Evolutionary conservation across 1,140 invertebrate species (phyloP).

Genomic region (Drosophila hydei): DNA sequence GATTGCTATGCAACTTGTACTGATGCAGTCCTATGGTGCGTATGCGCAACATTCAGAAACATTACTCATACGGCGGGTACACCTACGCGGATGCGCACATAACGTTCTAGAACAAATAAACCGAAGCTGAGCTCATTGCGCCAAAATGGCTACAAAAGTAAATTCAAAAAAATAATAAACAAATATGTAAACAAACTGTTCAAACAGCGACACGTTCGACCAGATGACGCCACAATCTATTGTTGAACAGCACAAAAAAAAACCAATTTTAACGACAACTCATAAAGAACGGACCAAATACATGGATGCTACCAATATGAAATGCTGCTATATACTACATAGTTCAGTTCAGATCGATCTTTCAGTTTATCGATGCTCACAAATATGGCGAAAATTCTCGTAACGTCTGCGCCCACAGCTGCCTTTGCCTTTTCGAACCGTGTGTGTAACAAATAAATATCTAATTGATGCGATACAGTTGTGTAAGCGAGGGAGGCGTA

Average conservation of each 20-base stretch:
- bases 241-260: constrained; percentile 15
- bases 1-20: constrained; percentile 52
- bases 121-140: constrained; percentile 55
- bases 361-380: constrained; percentile 14
- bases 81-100: constrained; percentile 44
- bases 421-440: constrained; percentile 47
- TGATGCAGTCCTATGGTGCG: constrained; percentile 51
- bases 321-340: background rate
- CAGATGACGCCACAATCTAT: constrained; percentile 41
- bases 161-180: constrained; percentile 48
- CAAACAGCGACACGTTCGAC: constrained; percentile 12
- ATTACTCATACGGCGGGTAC: constrained; percentile 64
- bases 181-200: constrained; percentile 66
- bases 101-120: constrained; percentile 39
- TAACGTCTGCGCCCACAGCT: constrained; percentile 54
- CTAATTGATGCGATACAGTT: constrained; percentile 17
- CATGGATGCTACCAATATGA: constrained; percentile 14
- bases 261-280: constrained; percentile 3
- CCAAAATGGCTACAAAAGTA: constrained; percentile 36
- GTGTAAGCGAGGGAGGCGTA: constrained; percentile 18
- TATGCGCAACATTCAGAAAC: constrained; percentile 41
- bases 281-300: constrained; percentile 9
- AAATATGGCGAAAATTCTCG: constrained; percentile 45
- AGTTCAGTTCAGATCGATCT: constrained; percentile 21
- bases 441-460: constrained; percentile 25